These are phyloP conservation scores for Cottoperca gobio DNA, from an alignment of 2,797 vertebrate species.

Conservation along the genomic window DNA sequence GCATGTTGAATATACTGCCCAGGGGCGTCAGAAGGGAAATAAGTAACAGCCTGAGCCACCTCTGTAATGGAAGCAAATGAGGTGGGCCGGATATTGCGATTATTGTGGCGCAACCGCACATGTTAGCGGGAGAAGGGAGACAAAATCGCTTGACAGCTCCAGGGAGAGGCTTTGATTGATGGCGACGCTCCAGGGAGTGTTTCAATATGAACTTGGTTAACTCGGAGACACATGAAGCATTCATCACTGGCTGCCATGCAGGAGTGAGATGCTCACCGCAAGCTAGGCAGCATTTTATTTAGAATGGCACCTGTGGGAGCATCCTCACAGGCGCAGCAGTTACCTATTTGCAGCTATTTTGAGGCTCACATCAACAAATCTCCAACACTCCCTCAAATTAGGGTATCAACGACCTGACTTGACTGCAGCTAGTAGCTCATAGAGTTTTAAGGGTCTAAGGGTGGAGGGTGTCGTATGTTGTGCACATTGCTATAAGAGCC, in stretches of 20 bases:
- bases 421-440: constrained; percentile 21
- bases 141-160: constrained; percentile 61
- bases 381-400: constrained; percentile 30
- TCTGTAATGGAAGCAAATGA: constrained; percentile 71
- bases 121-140: constrained; percentile 41
- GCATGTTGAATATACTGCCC: constrained; percentile 65
- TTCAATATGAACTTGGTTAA: constrained; percentile 78
- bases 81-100: constrained; percentile 59
- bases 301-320: constrained; percentile 58
- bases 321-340: constrained; percentile 41
- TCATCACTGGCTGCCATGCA: constrained; percentile 68
- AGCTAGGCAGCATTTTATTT: constrained; percentile 67
- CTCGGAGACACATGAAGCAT: constrained; percentile 67
- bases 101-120: constrained; percentile 56
- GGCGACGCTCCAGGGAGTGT: constrained; percentile 70
- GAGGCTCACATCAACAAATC: constrained; percentile 36
- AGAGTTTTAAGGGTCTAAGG: constrained; percentile 2
- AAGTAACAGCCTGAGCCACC: constrained; percentile 54
- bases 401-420: constrained; percentile 6
- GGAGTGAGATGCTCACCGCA: constrained; percentile 59
- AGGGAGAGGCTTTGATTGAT: constrained; percentile 77
- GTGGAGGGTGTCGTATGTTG: not conserved
- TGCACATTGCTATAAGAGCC: not conserved
- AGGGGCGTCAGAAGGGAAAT: constrained; percentile 51
- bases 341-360: constrained; percentile 61